Evolutionary conservation across 1,140 invertebrate species (phyloP).

Genomic region (Heliconius himera): DNA sequence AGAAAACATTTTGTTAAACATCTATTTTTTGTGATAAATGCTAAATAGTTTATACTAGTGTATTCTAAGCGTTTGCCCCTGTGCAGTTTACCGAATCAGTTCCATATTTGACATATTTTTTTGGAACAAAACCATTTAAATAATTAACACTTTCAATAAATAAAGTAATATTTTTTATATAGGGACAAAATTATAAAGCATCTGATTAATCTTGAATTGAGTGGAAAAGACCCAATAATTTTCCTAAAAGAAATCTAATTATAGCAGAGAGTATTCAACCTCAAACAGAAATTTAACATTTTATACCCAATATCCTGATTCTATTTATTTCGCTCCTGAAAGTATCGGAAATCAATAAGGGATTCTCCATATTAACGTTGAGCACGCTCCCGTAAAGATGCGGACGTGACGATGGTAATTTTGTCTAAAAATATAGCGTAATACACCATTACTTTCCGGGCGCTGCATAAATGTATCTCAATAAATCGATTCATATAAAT

Average conservation of each 20-base stretch:
- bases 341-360: slow-evolving; percentile 44
- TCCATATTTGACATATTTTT: background rate
- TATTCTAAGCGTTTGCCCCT: no score
- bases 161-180: background rate
- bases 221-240: slow-evolving; percentile 25
- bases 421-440: slow-evolving; percentile 37
- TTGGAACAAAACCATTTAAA: background rate
- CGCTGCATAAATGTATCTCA: slow-evolving; percentile 27
- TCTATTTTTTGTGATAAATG: background rate
- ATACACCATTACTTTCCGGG: slow-evolving; percentile 37
- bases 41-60: no score
- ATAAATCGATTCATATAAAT: slow-evolving; percentile 14
- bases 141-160: background rate
- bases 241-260: slow-evolving; percentile 28
- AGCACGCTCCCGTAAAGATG: slow-evolving; percentile 39
- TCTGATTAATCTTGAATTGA: background rate
- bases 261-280: slow-evolving; percentile 20
- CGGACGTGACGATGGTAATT: slow-evolving; percentile 42
- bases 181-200: background rate
- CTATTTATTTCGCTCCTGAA: slow-evolving; percentile 40
- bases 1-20: slow-evolving; percentile 17
- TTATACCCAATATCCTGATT: slow-evolving; percentile 39
- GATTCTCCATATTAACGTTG: slow-evolving; percentile 41
- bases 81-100: no score
- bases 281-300: slow-evolving; percentile 37